phyloP scores from a whole-genome alignment of 1,140 invertebrate species.

The Saccostrea glomerata region DNA sequence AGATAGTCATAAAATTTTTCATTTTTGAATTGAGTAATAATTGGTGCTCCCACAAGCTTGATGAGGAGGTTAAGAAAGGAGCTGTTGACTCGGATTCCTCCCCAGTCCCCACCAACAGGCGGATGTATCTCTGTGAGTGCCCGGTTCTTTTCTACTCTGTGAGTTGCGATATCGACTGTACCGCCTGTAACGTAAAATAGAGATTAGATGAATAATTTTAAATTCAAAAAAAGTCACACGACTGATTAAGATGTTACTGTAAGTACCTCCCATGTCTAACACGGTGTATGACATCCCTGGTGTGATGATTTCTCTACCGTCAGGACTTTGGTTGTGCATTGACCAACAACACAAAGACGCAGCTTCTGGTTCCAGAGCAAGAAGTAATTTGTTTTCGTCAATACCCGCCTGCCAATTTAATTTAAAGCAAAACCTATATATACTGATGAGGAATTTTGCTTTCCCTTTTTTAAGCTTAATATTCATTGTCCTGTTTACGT shows the following conservation, averaged over 20 bases:
- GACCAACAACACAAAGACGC: slow-evolving; percentile 36
- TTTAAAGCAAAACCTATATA: no score
- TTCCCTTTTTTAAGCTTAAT: no score
- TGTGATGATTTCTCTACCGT: slow-evolving; percentile 21
- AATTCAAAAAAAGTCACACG: neutral
- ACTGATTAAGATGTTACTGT: neutral
- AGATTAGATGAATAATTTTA: neutral
- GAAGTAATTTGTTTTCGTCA: neutral
- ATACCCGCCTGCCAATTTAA: slow-evolving; percentile 7
- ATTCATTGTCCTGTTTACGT: no score
- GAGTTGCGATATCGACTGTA: slow-evolving; percentile 59
- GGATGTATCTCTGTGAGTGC: slow-evolving; percentile 42
- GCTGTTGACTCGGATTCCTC: slow-evolving; percentile 49
- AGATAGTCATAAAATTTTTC: slow-evolving; percentile 33
- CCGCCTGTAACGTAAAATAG: slow-evolving; percentile 49
- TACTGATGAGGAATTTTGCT: no score
- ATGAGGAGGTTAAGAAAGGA: slow-evolving; percentile 35
- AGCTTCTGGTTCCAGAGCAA: slow-evolving; percentile 46
- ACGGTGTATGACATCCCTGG: slow-evolving; percentile 50
- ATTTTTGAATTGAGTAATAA: slow-evolving; percentile 38
- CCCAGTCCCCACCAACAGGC: slow-evolving; percentile 52
- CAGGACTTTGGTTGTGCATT: slow-evolving; percentile 25
- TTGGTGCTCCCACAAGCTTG: slow-evolving; percentile 25
- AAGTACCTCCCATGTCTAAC: slow-evolving; percentile 53
- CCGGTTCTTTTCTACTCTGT: slow-evolving; percentile 51